A percentile compares a stretch with the other conserved stretches of the same genome.
phyloP scores from a whole-genome alignment of 1,140 invertebrate genomes.

The Drosophila micromelanica region DNA sequence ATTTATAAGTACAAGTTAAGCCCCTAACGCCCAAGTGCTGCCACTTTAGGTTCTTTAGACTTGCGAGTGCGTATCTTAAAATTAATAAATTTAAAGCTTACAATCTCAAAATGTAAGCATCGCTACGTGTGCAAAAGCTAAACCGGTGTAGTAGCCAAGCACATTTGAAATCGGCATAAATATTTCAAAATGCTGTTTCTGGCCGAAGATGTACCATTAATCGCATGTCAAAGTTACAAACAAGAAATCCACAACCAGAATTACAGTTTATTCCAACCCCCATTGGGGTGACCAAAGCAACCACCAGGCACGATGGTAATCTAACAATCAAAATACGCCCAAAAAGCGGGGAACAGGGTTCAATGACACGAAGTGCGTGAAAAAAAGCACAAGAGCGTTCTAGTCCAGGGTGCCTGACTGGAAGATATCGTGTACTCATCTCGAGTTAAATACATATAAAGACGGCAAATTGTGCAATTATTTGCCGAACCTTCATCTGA shows the following conservation, averaged over 20 bases:
- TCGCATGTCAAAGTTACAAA: constrained; percentile 25
- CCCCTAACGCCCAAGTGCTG: too few species aligned
- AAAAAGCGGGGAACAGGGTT: constrained; percentile 43
- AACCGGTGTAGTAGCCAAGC: not conserved
- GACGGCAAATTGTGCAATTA: too few species aligned
- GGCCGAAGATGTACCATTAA: constrained; percentile 19
- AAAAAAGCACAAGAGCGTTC: constrained; percentile 15
- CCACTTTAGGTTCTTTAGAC: not conserved
- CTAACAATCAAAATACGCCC: constrained; percentile 27
- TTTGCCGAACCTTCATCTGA: too few species aligned
- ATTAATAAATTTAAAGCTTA: not conserved
- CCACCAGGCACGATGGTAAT: constrained; percentile 32
- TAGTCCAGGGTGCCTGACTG: too few species aligned
- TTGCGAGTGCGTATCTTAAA: not conserved
- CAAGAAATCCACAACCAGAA: constrained; percentile 17
- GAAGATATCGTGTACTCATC: too few species aligned
- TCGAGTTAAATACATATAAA: too few species aligned
- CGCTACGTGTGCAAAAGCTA: not conserved
- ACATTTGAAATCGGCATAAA: constrained; percentile 8
- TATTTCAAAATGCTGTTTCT: not conserved
- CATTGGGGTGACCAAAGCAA: constrained; percentile 10
- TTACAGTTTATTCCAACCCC: constrained; percentile 29
- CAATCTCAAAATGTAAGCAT: not conserved
- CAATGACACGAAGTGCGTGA: constrained; percentile 55
- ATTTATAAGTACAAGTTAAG: not conserved